Base-by-base conservation (phyloP, 64 coral and sea anemone genomes). In the Porites australiensis region DNA sequence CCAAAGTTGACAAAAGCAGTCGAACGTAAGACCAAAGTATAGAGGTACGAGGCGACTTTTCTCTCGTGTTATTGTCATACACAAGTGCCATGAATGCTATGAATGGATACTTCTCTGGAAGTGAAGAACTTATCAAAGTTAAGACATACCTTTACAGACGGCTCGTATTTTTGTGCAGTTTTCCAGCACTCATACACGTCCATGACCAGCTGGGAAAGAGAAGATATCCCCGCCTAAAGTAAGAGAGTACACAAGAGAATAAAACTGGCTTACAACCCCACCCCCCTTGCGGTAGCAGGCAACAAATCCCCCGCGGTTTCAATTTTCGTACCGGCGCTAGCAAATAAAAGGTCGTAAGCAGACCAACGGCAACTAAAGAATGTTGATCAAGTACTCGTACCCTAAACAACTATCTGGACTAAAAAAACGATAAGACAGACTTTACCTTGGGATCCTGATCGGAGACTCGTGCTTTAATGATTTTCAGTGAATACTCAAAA, bases 161-260 rank as follows among this genome's bases (percentile, higher is more conserved):
- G 59, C 54, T 94, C 82, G 61, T 97, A 97, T 71, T 94, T 97
- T 52, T 97, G 95, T 47, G 82, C 95, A 78, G 87, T 83, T 94
- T 97, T 97, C 92, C 95, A 97, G 19, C 89, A 77, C 49, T 97
- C 95, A 44, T 94, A 94, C 47, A 83, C 64, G 82, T 97, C 95
- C 20, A 88, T 43, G 9, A 97, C 88, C 13, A 97, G 78, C 27
- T 94, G 92, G 11, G 89, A 90, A 2, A 94, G 70, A 16, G 74
- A 50, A 22, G 92, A 47, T 37, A 68, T 44, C 23, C 93, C 95
- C 48, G 72, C 79, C 95, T 96, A 45, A 44, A 47, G 37, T 70
- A 3, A 75, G 9, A 55, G 64, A 65, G 12, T 11, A 45, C 4
- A 71, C 22, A 11, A 71, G 48, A 53, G 71, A 2, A 66, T 4